phyloP scores from a whole-genome alignment of 2,797 vertebrate genomes.

The Odontamblyopus rebecca region DNA sequence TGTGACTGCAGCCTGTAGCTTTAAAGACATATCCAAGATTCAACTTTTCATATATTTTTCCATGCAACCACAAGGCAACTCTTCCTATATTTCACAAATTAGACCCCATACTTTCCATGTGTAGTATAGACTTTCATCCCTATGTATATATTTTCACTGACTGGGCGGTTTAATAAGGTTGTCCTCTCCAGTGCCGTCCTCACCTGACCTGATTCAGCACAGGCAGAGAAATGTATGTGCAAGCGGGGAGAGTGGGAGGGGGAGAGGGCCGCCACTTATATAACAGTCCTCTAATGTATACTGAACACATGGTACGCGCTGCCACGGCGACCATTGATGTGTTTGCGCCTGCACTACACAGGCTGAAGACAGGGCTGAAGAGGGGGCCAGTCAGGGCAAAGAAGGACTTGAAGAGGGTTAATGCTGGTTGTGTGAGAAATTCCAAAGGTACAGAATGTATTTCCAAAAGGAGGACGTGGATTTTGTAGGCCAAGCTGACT shows the following conservation, averaged over 20 bases:
- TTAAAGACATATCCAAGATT: slow-evolving; percentile 21
- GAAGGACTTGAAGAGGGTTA: slow-evolving; percentile 1
- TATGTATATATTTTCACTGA: slow-evolving; percentile 31
- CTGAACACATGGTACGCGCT: slow-evolving; percentile 41
- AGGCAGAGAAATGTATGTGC: slow-evolving; percentile 60
- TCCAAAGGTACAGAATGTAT: slow-evolving; percentile 25
- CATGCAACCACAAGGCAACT: slow-evolving; percentile 3
- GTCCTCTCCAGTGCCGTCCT: slow-evolving; percentile 58
- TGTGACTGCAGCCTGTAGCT: background rate
- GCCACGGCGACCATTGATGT: slow-evolving; percentile 23
- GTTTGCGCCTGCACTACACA: slow-evolving; percentile 13
- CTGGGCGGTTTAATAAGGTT: slow-evolving; percentile 25
- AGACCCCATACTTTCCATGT: background rate
- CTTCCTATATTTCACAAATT: background rate
- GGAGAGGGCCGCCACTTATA: slow-evolving; percentile 57
- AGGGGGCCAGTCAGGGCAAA: background rate
- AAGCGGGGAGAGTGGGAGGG: slow-evolving; percentile 23
- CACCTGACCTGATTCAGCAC: slow-evolving; percentile 69
- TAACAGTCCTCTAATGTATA: slow-evolving; percentile 66
- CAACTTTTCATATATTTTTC: slow-evolving; percentile 16
- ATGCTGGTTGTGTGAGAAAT: slow-evolving; percentile 42
- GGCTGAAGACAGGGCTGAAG: slow-evolving; percentile 4
- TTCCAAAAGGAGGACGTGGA: slow-evolving; percentile 21
- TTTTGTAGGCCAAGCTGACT: slow-evolving; percentile 35
- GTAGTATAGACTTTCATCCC: slow-evolving; percentile 22